Evolutionary conservation across 2,797 vertebrate genomes (phyloP).

Genomic region (Lacerta agilis): DNA sequence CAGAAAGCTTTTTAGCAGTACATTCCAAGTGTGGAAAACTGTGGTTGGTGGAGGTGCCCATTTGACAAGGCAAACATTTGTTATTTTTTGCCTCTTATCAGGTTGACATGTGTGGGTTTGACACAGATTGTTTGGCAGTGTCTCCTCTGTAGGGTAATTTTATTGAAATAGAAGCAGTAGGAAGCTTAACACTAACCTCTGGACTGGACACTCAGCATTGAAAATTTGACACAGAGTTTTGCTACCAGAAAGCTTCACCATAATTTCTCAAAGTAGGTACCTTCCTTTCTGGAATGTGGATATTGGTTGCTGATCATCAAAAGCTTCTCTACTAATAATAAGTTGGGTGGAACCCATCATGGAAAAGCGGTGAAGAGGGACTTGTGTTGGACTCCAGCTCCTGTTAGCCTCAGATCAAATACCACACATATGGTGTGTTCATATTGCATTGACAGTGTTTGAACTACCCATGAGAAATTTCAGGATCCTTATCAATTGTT

Average conservation of each 20-base stretch:
- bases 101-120: not conserved
- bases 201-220: not conserved
- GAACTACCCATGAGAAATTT: not conserved
- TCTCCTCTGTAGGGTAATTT: not conserved
- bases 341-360: not conserved
- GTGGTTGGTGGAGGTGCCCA: not conserved
- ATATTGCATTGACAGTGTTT: not conserved
- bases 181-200: not conserved
- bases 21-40: not conserved
- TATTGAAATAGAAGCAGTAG: not conserved
- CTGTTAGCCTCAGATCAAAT: not conserved
- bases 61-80: not conserved
- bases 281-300: not conserved
- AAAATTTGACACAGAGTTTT: not conserved
- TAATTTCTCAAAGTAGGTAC: not conserved
- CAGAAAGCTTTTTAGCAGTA: not conserved
- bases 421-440: not conserved
- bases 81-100: not conserved
- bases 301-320: not conserved
- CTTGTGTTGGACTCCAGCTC: not conserved
- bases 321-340: not conserved
- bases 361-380: not conserved
- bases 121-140: not conserved
- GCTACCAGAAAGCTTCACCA: not conserved
- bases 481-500: not conserved